These are phyloP conservation scores for Oscarella lobularis DNA, from an alignment of 37 sponge, comb jelly and placozoan genomes.

Conservation along the genomic window DNA sequence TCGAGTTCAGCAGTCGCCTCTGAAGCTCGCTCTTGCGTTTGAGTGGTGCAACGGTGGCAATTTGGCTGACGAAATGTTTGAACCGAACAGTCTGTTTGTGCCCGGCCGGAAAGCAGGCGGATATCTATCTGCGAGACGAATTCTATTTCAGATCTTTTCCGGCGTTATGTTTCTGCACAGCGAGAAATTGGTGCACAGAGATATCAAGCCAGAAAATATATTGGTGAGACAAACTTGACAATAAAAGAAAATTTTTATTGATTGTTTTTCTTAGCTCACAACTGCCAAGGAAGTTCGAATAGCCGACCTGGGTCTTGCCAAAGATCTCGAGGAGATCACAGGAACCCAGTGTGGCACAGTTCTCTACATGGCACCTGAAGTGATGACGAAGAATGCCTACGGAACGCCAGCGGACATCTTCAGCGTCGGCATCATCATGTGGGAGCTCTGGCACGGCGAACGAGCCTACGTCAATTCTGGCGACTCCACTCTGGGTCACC, in stretches of 20 bases:
- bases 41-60: neutral
- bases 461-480: too few species aligned
- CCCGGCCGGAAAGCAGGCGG: neutral
- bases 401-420: neutral
- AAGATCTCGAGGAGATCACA: neutral
- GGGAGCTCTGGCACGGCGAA: neutral
- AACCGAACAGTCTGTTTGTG: neutral
- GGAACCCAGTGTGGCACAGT: neutral
- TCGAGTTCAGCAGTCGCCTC: neutral
- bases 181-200: constrained; percentile 83
- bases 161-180: constrained; percentile 82
- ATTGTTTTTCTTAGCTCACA: neutral
- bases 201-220: constrained; percentile 85
- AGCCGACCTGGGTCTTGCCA: neutral
- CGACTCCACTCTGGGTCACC: too few species aligned
- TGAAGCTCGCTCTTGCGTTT: neutral
- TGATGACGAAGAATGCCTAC: neutral
- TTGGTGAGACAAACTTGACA: constrained; percentile 40
- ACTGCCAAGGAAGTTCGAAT: neutral
- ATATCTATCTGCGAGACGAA: neutral
- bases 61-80: neutral
- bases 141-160: constrained; percentile 38
- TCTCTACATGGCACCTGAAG: constrained; percentile 1
- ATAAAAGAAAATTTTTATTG: neutral
- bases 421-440: neutral